Evolutionary conservation across 2,888 invertebrate genomes (phyloP), one percentile per base, ranked within the genome.

Genomic region (Andrena bicolor): DNA sequence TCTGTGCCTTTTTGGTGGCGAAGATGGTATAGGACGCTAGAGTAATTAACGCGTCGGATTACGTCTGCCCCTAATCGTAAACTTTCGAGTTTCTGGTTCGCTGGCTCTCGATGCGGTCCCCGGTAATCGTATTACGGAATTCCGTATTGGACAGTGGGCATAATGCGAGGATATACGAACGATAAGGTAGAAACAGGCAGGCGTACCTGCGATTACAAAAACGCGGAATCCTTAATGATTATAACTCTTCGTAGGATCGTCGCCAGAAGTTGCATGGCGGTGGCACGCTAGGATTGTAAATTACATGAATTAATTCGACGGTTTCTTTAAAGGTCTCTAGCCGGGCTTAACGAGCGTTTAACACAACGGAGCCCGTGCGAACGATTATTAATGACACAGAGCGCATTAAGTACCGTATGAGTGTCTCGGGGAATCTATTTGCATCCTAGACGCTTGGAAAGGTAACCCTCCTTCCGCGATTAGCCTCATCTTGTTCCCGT

Each of bases 261-360:
- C 69, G 30, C 64, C 65, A 68, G 70, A 70, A 85, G 69, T 69
- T 70, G 28, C 75, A 41, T 56, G 63, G 58, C 77, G 63, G 61
- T 71, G 53, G 70, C 76, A 51, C 70, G 65, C 48, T 75, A 70
- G 56, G 70, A 78, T 86, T 78, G 81, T 77, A 87, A 87, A 87
- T 87, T 83, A 83, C 85, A 74, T 73, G 85, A 87, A 86, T 87
- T 85, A 87, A 87, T 87, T 79, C 78, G 84, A 83, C 73, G 83
- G 76, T 77, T 80, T 83, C 74, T 81, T 76, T 76, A 74, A 71
- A 81, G 75, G 49, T 72, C 53, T 41, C 66, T 80, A 73, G 75
- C 70, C 76, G 76, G 51, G 72, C 76, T 85, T 87, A 87, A 87
- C 83, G 82, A 87, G 76, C 76, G 64, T 83, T 87, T 85, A 83